Evolutionary conservation across 2,888 invertebrate genomes (phyloP), one percentile per base, ranked within the genome.

Genomic region (Drosophila multiciliata): DNA sequence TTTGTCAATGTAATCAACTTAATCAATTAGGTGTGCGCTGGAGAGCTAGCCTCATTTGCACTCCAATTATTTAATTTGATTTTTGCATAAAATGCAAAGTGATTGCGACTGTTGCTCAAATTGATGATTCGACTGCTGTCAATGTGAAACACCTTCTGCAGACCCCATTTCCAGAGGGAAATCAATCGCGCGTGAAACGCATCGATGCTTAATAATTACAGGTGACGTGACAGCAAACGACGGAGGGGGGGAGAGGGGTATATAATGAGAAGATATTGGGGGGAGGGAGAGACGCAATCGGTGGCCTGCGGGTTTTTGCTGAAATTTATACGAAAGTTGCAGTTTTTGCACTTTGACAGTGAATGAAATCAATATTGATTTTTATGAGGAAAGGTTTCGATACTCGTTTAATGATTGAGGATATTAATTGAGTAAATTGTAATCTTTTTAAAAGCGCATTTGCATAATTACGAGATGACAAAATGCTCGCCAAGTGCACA

Each of bases 1-100:
- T 59, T 66, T 65, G 59, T 68, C 80, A 77, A 80, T 78, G 79
- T 79, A 84, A 88, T 88, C 83, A 79, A 80, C 73, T 84, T 70
- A 84, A 81, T 86, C 88, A 88, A 84, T 88, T 88, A 86, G 83
- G 48, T 66, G 73, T 70, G 78, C 80, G 53, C 33, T 57, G 36
- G 29, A 26, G 29, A 54, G 70, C 52, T 60, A 63, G 48, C 54
- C 71, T 78, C 69, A 73, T 73, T 80, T 59, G 48, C 74, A 58
- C 65, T 71, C 81, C 80, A 88, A 84, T 84, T 83, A 83, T 86
- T 77, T 83, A 81, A 84, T 83, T 83, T 54, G 77, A 88, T 84
- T 88, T 80, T 74, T 54, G 81, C 77, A 81, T 71, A 70, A 62
- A 66, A 78, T 84, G 85, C 59, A 73, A 68, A 70, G 42, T 48